Base-by-base conservation (phyloP, 2,113 vertebrate genomes). In the Scortum barcoo region DNA sequence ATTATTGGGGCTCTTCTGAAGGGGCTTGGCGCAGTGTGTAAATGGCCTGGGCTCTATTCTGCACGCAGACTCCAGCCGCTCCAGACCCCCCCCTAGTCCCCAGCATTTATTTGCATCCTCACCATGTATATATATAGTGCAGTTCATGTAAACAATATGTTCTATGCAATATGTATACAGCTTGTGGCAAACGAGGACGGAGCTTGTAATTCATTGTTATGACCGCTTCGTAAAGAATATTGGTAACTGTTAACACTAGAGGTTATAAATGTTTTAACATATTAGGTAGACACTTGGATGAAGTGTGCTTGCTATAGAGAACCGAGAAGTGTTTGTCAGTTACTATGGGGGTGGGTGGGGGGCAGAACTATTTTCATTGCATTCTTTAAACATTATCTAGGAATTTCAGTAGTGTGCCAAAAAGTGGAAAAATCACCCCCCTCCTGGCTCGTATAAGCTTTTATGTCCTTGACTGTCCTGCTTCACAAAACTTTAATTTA, bases 1-100 rank as follows among this genome's bases (percentile, higher is more conserved):
- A 92, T 95, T 94, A 95, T 86, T 80, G 82, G 80, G 92, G 88
- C 84, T 92, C 89, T 90, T 92, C 91, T 87, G 85, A 89, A 91
- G 89, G 92, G 90, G 85, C 73, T 93, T 83, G 73, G 85, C 4
- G 24, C 86, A 83, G 84, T 86, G 87, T 93, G 90, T 82, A 90
- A 91, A 92, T 36, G 85, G 16, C 80, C 62, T 7, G 38, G 54
- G 62, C 79, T 87, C 76, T 57, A 26, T 78, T 89, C 85, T 87
- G 77, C 87, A 91, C 72, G n/a, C 78, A 71, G 78, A 71, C 84
- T 77, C 84, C 81, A 81, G 76, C 75, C 54, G 53, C 60, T 81
- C 58, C 67, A 79, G 72, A 65, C 84, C 69, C 81, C 81, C 81
- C 73, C 72, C 28, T 22, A 72, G 70, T 77, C 80, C 53, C 24